phyloP scores from a whole-genome alignment of 2,113 vertebrate species.

The Reinhardtius hippoglossoides region DNA sequence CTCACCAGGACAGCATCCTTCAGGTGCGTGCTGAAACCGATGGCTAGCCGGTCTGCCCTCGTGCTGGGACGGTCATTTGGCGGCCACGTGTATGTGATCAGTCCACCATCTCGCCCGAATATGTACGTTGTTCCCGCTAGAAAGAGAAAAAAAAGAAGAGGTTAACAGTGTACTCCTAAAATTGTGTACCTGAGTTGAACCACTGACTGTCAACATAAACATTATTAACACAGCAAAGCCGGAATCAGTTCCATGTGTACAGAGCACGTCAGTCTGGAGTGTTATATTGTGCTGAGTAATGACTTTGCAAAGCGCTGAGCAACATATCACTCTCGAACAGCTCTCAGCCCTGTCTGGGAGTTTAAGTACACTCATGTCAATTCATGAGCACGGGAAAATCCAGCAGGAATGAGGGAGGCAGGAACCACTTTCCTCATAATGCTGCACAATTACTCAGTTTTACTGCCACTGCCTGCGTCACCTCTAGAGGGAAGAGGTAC shows the following conservation, averaged over 20 bases:
- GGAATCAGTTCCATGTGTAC: slow-evolving; percentile 19
- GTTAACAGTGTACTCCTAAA: slow-evolving; percentile 15
- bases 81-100: slow-evolving; percentile 98
- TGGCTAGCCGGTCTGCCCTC: slow-evolving; percentile 95
- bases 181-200: not conserved
- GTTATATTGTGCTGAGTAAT: slow-evolving; percentile 67
- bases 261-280: slow-evolving; percentile 36
- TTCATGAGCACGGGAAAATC: slow-evolving; percentile 52
- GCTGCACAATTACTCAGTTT: slow-evolving; percentile 59
- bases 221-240: slow-evolving; percentile 51
- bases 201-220: slow-evolving; percentile 44
- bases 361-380: slow-evolving; percentile 66
- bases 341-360: slow-evolving; percentile 61
- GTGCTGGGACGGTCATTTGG: slow-evolving; percentile 98
- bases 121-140: slow-evolving; percentile 98
- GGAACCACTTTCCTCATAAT: slow-evolving; percentile 60
- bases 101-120: slow-evolving; percentile 97
- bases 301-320: slow-evolving; percentile 53
- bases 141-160: slow-evolving; percentile 6
- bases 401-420: slow-evolving; percentile 58
- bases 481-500: slow-evolving; percentile 35
- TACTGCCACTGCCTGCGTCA: slow-evolving; percentile 40
- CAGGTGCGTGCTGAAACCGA: slow-evolving; percentile 97
- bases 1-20: slow-evolving; percentile 95
- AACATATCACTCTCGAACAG: slow-evolving; percentile 67